phyloP scores from a whole-genome alignment of 2,113 vertebrate genomes.

The Caracal caracal region DNA sequence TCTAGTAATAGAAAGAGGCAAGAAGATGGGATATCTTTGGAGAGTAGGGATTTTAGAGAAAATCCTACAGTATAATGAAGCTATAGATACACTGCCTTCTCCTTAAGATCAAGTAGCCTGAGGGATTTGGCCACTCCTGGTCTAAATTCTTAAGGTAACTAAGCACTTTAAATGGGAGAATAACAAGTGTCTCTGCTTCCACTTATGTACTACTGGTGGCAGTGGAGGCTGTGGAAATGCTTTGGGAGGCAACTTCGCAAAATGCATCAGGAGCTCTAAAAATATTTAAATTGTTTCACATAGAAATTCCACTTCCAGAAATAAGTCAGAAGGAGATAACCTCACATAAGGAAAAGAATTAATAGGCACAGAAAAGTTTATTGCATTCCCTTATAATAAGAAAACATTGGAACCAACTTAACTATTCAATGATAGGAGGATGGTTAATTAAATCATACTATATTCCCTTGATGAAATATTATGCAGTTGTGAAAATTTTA shows the following conservation, averaged over 20 bases:
- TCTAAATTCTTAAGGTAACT: neutral
- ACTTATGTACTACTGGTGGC: neutral
- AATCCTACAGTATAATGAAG: neutral
- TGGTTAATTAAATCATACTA: slow-evolving; percentile 53
- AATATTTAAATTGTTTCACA: neutral
- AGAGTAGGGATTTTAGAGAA: neutral
- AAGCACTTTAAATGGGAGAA: neutral
- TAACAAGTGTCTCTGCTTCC: neutral
- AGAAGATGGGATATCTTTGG: neutral
- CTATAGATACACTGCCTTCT: neutral
- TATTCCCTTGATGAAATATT: slow-evolving; percentile 60
- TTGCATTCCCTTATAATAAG: neutral
- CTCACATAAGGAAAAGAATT: neutral
- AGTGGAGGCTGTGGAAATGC: neutral
- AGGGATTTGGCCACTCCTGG: neutral
- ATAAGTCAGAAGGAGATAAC: slow-evolving; percentile 19
- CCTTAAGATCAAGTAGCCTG: neutral
- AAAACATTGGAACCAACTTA: slow-evolving; percentile 40
- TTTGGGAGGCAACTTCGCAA: neutral
- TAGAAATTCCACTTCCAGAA: slow-evolving; percentile 22
- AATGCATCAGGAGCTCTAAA: neutral
- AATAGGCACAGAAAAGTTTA: slow-evolving; percentile 43
- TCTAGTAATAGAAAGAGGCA: neutral
- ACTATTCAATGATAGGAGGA: neutral
- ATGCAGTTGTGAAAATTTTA: slow-evolving; percentile 48